Percentiles rank a stretch among this genome's conserved stretches.
These are phyloP conservation scores for Halocaridina rubra DNA, from an alignment of 2,888 invertebrate genomes.

Conservation along the genomic window DNA sequence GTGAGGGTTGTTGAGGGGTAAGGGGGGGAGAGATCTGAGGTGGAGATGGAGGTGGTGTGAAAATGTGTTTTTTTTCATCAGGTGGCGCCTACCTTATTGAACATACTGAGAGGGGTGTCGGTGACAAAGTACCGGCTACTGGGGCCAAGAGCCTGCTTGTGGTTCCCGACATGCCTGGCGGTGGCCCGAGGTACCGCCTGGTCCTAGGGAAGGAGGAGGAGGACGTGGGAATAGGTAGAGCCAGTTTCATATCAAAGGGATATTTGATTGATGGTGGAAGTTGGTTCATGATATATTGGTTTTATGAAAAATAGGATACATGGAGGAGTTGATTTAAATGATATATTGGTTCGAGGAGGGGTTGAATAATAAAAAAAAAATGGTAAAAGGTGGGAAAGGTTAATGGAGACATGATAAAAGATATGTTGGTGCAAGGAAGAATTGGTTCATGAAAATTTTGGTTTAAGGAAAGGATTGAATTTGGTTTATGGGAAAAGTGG, in stretches of 20 bases:
- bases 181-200: constrained; percentile 12
- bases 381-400: background rate
- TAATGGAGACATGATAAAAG: background rate
- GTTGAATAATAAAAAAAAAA: no score
- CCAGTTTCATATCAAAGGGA: no score
- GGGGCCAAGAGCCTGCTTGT: constrained; percentile 35
- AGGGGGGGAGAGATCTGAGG: background rate
- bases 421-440: no score
- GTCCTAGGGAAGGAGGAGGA: constrained; percentile 54
- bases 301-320: no score
- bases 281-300: no score
- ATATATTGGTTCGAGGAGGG: no score
- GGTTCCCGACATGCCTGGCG: constrained; percentile 15
- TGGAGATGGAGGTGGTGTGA: background rate
- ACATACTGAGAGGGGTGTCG: constrained; percentile 57
- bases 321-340: no score
- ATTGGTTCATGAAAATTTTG: no score
- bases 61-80: background rate
- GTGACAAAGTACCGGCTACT: constrained; percentile 48
- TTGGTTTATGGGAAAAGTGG: no score
- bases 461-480: no score
- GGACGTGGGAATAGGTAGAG: constrained; percentile 51
- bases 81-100: constrained; percentile 58
- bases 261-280: no score
- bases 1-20: background rate